Percentiles rank a stretch among this genome's conserved stretches.
These are phyloP conservation scores for Geotrupes spiniger DNA, from an alignment of 2,888 invertebrate genomes.

Conservation along the genomic window DNA sequence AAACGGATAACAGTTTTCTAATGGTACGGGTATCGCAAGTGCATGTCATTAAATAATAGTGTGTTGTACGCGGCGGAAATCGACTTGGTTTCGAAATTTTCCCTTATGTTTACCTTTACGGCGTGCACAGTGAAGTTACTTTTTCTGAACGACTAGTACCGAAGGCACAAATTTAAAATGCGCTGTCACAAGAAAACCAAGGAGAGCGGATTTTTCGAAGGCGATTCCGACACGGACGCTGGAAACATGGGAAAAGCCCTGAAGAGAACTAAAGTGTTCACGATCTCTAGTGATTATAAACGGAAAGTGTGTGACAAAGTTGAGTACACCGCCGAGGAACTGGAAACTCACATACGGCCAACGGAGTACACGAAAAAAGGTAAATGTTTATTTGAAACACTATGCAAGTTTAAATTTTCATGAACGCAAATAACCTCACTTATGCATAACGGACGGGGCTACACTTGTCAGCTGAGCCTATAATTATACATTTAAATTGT, in stretches of 20 bases:
- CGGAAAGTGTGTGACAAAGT: constrained; percentile 30
- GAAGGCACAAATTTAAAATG: constrained; percentile 37
- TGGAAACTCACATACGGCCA: constrained; percentile 40
- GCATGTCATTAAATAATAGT: neutral
- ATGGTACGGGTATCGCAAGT: constrained; percentile 11
- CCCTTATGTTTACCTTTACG: neutral
- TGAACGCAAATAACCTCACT: no score
- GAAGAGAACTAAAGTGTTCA: constrained; percentile 48
- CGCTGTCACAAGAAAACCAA: constrained; percentile 53
- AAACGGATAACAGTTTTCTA: constrained; percentile 15
- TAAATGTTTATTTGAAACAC: no score
- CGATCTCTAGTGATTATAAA: constrained; percentile 41
- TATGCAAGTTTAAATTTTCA: no score
- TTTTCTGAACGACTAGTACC: constrained; percentile 2
- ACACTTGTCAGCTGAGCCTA: no score
- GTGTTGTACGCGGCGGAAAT: neutral
- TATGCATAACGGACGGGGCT: no score
- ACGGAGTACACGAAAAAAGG: constrained; percentile 29
- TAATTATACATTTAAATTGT: no score
- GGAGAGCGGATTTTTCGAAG: constrained; percentile 84
- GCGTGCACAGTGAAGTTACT: constrained; percentile 3
- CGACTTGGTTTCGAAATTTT: neutral
- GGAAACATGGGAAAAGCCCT: constrained; percentile 53
- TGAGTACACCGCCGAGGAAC: constrained; percentile 44
- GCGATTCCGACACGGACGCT: constrained; percentile 60